Base-by-base conservation (phyloP, 2,797 vertebrate species). In the Martes flavigula region DNA sequence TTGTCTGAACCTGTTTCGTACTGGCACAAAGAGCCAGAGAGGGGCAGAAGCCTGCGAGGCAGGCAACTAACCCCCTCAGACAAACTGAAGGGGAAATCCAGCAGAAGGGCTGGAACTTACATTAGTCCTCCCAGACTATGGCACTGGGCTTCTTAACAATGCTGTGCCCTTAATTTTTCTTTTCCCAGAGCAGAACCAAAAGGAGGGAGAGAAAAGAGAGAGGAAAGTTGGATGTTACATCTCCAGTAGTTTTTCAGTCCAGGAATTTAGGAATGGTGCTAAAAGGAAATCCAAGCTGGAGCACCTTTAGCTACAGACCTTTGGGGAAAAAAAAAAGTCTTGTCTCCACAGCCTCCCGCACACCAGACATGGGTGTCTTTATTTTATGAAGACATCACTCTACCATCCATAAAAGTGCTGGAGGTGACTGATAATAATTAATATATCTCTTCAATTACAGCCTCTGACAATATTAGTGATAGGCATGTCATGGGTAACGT, bases 401-500 rank as follows among this genome's bases (percentile, higher is more conserved):
- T 91, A 79, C 87, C 97, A 96, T 70, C 1, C 35, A 21, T 73
- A 87, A 64, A 73, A 91, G 97, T 97, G 79, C 93, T 97, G 72
- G 88, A 97, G 87, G 84, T 88, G 78, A 96, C 70, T 98, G 91
- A 97, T 98, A 97, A 97, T 97, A 98, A 98, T 97, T 98, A 98
- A 97, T 96, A 38, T 38, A 97, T 85, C 94, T 98, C 96, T 98
- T 98, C 97, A n/a, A 0, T 97, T 98, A 94, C 92, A 97, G 96
- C 87, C 78, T 97, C 93, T 98, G 79, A 95, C 97, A 86, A 86
- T 96, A 62, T 96, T 86, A 91, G 82, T 96, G 77, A 87, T 20
- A 97, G 83, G 48, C 89, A 87, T 87, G 94, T 87, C 92, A 87
- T 75, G 92, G 77, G 87, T 93, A 93, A 92, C 4, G 0, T 97